Percentiles rank a stretch among this genome's conserved stretches.
Evolutionary conservation across 2,113 vertebrate species (phyloP).

Genomic region (Platysternon megacephalum): DNA sequence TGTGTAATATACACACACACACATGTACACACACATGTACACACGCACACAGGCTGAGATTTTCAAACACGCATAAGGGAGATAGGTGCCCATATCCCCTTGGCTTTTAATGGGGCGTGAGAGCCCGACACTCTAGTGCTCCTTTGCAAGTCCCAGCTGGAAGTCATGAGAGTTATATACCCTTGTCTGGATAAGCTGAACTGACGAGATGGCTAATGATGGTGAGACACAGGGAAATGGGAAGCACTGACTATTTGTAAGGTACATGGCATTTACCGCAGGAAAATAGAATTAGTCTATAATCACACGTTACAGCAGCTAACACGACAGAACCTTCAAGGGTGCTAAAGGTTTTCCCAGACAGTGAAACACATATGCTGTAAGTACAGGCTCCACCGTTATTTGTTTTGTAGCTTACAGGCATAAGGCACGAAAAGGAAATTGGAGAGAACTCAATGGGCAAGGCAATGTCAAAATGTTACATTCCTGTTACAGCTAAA

Average conservation of each 20-base stretch:
- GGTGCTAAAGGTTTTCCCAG: neutral
- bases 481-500: neutral
- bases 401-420: accelerated
- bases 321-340: accelerated
- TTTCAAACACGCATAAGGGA: neutral
- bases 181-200: neutral
- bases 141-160: neutral
- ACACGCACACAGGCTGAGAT: neutral
- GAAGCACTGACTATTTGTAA: accelerated
- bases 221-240: accelerated
- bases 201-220: accelerated
- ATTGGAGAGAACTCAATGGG: accelerated
- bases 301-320: accelerated
- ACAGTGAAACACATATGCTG: neutral
- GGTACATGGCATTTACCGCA: accelerated
- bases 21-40: neutral
- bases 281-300: neutral
- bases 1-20: neutral
- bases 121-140: neutral
- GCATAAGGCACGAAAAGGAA: neutral
- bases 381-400: neutral
- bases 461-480: neutral
- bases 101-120: neutral
- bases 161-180: neutral
- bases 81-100: accelerated